Base-by-base conservation (phyloP, 2,113 vertebrate species). In the Natator depressus region DNA sequence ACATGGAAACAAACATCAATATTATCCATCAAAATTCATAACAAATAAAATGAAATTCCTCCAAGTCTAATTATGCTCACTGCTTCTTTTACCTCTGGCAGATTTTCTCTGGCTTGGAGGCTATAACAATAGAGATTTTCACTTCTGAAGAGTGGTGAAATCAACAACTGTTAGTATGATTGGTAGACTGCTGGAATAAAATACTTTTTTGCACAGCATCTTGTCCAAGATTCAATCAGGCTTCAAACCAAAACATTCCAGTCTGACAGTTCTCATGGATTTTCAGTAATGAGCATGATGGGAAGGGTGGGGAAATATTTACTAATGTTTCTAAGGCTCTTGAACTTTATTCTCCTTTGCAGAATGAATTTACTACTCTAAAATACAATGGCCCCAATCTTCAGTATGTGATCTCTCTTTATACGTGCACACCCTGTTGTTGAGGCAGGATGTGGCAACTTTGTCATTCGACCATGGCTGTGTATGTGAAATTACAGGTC, bases 211-310 rank as follows among this genome's bases (percentile, higher is more conserved):
- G 76, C 91, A 54, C 84, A 96, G 80, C 91, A 83, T 97, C 87
- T 98, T 97, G 91, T 97, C 96, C 96, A 96, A 97, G 94, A 97
- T 98, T 97, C 94, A 98, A 97, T 98, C 95, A 97, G 95, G 97
- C 96, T 97, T 94, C 93, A 96, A 97, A 95, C 97, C 97, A 97
- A 97, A 96, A 87, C 96, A 98, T 98, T 98, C 97, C 97, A 96
- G 84, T 95, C 82, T 89, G 96, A 85, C 93, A 92, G 96, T 97
- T 98, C 97, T 97, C 97, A 97, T 97, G 95, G 91, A 96, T 95
- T 97, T 96, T 96, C 92, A 96, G 85, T 90, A 97, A 97, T 88
- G 89, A 97, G 89, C 96, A 96, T 95, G 93, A 96, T 96, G 89
- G 88, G 93, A 87, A 93, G 97, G 96, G 97, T 95, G 95, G 90